Base-by-base conservation (phyloP, 2,888 invertebrate species). In the Chydorus sphaericus region DNA sequence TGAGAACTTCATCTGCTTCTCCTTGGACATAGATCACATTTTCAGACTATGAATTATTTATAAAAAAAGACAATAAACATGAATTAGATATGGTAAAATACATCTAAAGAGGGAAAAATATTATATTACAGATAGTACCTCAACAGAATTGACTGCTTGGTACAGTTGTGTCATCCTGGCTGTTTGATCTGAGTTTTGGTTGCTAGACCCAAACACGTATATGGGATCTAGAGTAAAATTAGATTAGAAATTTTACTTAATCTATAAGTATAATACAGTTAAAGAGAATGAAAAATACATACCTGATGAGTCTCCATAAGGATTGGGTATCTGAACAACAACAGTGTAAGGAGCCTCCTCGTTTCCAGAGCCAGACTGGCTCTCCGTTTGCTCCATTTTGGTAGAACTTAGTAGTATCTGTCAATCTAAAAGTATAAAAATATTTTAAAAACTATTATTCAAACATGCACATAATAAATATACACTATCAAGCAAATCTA, bases 251-350 rank as follows among this genome's bases (percentile, higher is more conserved):
- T n/a, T n/a, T 37, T 7, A 28, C 18, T 44, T 54, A 23, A 18
- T 33, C n/a, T 30, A 50, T 3, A 4, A 28, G 2, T 50, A 26
- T n/a, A n/a, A n/a, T n/a, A n/a, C n/a, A n/a, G n/a, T n/a, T n/a
- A n/a, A n/a, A n/a, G n/a, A n/a, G n/a, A n/a, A n/a, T n/a, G n/a
- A n/a, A n/a, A n/a, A n/a, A n/a, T n/a, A n/a, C 26, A 5, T 20
- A 52, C 52, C 52, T 36, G 52, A 52, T 4, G 52, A 33, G 29
- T 56, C 56, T 52, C 56, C 56, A 38, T 51, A 51, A 38, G 51
- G 52, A 56, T 56, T 56, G 11, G 56, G 56, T n/a, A 56, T 51
- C 30, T 56, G 56, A 44, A 56, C 56, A 16, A 56, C 56, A 4
- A 56, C 56, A 11, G 56, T 56, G 44, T 56, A 56, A 23, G 56